Evolutionary conservation across 2,888 invertebrate genomes (phyloP), one percentile per base, ranked within the genome.

Genomic region (Antitype chi): DNA sequence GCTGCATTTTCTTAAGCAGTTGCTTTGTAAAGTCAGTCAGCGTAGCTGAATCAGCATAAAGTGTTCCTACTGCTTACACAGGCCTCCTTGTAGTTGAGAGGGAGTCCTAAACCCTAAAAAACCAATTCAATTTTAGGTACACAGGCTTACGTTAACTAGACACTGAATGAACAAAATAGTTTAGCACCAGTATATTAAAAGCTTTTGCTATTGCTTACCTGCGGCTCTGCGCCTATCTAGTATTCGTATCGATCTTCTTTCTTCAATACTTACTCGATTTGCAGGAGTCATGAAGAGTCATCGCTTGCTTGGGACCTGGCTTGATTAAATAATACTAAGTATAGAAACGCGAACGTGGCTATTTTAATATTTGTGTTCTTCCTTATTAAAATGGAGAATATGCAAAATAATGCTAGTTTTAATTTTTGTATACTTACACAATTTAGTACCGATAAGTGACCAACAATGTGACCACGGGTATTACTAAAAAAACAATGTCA

Each of bases 271-370:
- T 52, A 66, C 63, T 70, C 69, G 38, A 64, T 57, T 84, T 76
- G 64, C 60, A 70, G 70, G 66, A 82, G 80, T 83, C 85, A 84
- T 84, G 60, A 70, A 70, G 66, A 82, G 80, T 83, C 85, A 84
- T 84, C 70, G 80, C 55, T 79, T 74, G 68, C 82, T 78, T 47
- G 75, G 72, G 80, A 68, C 63, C 55, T 66, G 70, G 53, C 25
- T 80, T 78, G 74, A 75, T 80, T 76, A 78, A 85, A 80, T 68
- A 78, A 69, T 71, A 63, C 63, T 55, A n/a, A n/a, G n/a, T n/a
- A 60, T 52, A 67, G 52, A 55, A 70, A 64, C n/a, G 57, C 28
- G 47, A 62, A 64, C 28, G 23, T 17, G 13, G 38, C 63, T 75
- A 68, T 53, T 77, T 77, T 52, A 28, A 43, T 15, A 53, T 47